phyloP scores from a whole-genome alignment of 2,113 vertebrate species.

The Anhinga anhinga region DNA sequence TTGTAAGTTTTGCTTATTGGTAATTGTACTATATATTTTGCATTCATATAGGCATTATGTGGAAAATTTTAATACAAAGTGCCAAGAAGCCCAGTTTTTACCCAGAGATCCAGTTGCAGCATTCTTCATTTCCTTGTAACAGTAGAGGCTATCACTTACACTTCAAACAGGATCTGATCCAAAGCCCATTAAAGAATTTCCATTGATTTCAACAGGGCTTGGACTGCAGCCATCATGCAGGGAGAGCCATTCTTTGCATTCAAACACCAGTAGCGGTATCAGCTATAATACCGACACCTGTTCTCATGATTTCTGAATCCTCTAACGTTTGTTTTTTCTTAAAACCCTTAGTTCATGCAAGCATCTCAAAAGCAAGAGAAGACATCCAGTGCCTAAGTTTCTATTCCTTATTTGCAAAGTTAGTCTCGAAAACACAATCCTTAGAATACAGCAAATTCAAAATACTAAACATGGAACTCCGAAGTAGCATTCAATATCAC shows the following conservation, averaged over 20 bases:
- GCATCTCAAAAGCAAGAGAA: not conserved
- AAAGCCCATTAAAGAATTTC: slow-evolving; percentile 50
- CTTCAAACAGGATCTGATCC: slow-evolving; percentile 40
- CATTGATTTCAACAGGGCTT: slow-evolving; percentile 27
- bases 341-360: not conserved
- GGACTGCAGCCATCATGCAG: not conserved
- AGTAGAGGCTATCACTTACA: not conserved
- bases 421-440: not conserved
- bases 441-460: not conserved
- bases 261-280: not conserved
- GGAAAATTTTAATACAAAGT: not conserved
- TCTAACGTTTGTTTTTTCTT: not conserved
- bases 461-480: not conserved
- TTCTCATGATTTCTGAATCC: not conserved
- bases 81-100: not conserved
- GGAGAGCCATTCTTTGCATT: not conserved
- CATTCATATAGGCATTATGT: not conserved
- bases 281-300: not conserved
- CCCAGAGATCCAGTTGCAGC: not conserved
- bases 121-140: not conserved
- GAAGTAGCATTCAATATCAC: not conserved
- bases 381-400: not conserved
- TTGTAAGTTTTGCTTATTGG: not conserved
- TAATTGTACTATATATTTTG: not conserved
- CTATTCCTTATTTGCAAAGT: not conserved